A percentile compares a stretch with the other conserved stretches of the same genome.
Conservation (phyloP, 1,140 invertebrate species). For the Leptonema lineaticorne region DNA sequence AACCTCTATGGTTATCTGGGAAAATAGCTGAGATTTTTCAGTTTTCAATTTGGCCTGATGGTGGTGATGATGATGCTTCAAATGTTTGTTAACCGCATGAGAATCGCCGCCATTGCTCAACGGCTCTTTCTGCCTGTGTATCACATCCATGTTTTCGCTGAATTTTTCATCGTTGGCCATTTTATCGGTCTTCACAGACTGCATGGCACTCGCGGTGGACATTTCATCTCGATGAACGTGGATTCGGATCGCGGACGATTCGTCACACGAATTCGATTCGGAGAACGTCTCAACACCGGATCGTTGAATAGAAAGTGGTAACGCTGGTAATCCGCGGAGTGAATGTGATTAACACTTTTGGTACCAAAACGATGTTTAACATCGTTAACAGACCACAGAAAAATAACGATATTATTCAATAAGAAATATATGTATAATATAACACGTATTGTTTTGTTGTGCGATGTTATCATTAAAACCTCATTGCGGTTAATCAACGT, state of each 20-base stretch:
- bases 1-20: conserved; percentile 26
- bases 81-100: background rate
- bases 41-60: conserved; percentile 4
- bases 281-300: background rate
- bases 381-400: too few species aligned
- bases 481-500: background rate
- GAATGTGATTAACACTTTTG: conserved; percentile 20
- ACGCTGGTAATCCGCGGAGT: conserved; percentile 23
- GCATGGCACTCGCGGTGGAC: background rate
- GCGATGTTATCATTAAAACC: background rate
- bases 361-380: background rate
- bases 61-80: background rate
- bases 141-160: background rate
- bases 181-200: background rate
- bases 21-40: conserved; percentile 11
- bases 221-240: background rate
- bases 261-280: background rate
- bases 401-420: too few species aligned
- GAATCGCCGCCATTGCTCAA: conserved; percentile 1
- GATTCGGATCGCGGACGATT: background rate
- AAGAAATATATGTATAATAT: too few species aligned
- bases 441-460: too few species aligned
- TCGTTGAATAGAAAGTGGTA: conserved; percentile 24
- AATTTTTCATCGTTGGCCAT: background rate
- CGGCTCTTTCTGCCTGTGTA: background rate